Conservation (phyloP, 2,113 vertebrate genomes). For the Arenaria interpres region DNA sequence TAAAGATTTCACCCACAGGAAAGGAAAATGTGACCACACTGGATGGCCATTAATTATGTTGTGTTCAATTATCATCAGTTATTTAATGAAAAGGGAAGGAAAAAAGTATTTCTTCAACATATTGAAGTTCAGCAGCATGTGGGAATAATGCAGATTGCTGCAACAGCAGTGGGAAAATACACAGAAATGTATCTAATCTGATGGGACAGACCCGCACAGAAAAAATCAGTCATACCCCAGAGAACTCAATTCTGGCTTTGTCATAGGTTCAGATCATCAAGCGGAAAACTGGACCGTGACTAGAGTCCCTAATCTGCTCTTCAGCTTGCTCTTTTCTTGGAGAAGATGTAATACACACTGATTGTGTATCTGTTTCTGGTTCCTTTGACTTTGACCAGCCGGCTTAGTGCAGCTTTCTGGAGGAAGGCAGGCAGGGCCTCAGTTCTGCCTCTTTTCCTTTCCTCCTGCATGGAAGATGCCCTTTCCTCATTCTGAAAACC, state of each 20-base stretch:
- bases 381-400: not conserved
- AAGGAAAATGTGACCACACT: constrained; percentile 45
- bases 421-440: not conserved
- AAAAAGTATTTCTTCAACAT: not conserved
- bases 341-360: not conserved
- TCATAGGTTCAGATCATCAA: not conserved
- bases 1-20: constrained; percentile 41
- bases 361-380: not conserved
- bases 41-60: constrained; percentile 39
- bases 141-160: constrained; percentile 41
- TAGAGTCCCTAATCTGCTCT: not conserved
- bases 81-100: not conserved
- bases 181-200: constrained; percentile 43
- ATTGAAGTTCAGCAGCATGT: not conserved
- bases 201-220: constrained; percentile 31
- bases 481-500: not conserved
- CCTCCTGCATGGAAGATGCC: accelerated
- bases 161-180: constrained; percentile 2
- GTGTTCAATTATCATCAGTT: constrained; percentile 45
- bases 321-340: not conserved
- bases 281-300: not conserved
- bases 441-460: not conserved
- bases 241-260: not conserved
- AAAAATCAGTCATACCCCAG: not conserved
- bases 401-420: not conserved